phyloP scores from a whole-genome alignment of 2,113 vertebrate species.

The Carettochelys insculpta region DNA sequence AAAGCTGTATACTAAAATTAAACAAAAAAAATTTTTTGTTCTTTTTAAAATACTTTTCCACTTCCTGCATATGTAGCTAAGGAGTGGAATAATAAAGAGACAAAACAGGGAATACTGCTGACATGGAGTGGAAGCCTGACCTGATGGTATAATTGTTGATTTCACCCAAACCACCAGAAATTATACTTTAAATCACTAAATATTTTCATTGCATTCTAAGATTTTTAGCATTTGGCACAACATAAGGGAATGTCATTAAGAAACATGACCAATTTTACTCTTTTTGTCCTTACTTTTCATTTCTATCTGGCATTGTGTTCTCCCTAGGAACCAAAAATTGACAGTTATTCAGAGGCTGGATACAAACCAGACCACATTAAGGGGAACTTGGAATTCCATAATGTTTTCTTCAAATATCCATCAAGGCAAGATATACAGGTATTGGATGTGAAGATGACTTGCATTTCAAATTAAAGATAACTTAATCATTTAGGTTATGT shows the following conservation, averaged over 20 bases:
- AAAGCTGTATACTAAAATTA: not conserved
- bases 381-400: constrained; percentile 88
- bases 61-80: not conserved
- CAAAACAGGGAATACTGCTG: not conserved
- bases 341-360: constrained; percentile 90
- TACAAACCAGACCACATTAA: constrained; percentile 87
- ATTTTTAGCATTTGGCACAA: not conserved
- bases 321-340: too few relatives aligned
- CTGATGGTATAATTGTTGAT: too few relatives aligned
- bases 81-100: not conserved
- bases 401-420: constrained; percentile 91
- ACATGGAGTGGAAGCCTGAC: not conserved
- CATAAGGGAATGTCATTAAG: not conserved
- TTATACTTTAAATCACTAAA: not conserved
- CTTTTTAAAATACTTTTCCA: not conserved
- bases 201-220: not conserved
- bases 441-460: constrained; percentile 31
- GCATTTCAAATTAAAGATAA: not conserved
- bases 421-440: constrained; percentile 89
- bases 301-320: constrained; percentile 17
- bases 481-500: not conserved
- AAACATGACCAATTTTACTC: not conserved
- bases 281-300: not conserved
- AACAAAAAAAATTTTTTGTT: not conserved
- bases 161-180: not conserved